phyloP scores from a whole-genome alignment of 2,113 vertebrate genomes.

The Dryoscopus gambensis region DNA sequence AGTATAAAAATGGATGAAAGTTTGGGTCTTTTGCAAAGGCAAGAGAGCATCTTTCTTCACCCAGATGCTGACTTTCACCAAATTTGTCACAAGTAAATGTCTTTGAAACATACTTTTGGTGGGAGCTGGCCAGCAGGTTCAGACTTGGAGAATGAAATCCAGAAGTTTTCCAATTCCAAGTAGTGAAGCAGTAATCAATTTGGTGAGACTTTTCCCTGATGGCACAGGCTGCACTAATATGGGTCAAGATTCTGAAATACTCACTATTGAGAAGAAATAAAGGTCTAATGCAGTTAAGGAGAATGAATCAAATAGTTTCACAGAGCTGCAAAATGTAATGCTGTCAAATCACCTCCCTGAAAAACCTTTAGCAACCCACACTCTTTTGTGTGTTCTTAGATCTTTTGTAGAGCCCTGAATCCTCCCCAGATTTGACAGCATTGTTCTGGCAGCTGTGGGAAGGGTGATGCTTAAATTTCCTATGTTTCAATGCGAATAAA shows the following conservation, averaged over 20 bases:
- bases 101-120: background rate
- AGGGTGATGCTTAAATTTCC: background rate
- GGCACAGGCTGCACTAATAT: background rate
- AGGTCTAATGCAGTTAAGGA: background rate
- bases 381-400: conserved; percentile 7
- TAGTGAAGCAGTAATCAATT: background rate
- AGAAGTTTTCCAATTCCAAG: background rate
- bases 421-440: conserved; percentile 15
- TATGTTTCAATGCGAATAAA: background rate
- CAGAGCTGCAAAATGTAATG: background rate
- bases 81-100: background rate
- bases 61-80: background rate
- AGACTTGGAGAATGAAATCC: background rate
- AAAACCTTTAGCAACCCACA: background rate
- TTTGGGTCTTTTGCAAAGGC: background rate
- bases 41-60: background rate
- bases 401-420: background rate
- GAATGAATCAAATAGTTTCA: conserved; percentile 38
- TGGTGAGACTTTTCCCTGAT: background rate
- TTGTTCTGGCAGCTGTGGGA: conserved; percentile 15
- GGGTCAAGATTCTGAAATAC: background rate
- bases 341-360: conserved; percentile 15
- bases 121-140: background rate
- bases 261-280: background rate
- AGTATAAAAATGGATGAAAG: background rate